phyloP scores from a whole-genome alignment of 2,113 vertebrate genomes.

The Aptenodytes forsteri region DNA sequence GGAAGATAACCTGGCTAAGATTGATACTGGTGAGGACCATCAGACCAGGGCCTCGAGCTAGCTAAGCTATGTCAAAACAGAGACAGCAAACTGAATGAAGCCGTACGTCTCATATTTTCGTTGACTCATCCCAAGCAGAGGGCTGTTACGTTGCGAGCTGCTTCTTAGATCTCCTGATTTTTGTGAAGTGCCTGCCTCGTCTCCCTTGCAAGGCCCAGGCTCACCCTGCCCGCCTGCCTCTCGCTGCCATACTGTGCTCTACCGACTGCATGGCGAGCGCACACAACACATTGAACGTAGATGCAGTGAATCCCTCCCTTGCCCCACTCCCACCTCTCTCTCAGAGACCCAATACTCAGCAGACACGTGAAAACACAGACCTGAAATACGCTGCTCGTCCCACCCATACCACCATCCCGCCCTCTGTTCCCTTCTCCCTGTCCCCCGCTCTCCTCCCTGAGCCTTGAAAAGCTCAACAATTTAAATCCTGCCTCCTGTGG shows the following conservation, averaged over 20 bases:
- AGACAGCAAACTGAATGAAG: not conserved
- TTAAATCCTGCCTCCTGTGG: not conserved
- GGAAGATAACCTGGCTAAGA: not conserved
- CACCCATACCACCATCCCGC: not conserved
- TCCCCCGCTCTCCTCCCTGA: not conserved
- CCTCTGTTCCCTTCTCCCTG: not conserved
- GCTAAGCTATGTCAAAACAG: not conserved
- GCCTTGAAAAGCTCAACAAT: not conserved
- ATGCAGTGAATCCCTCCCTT: too few species aligned
- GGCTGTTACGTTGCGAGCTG: not conserved
- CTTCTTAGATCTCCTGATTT: not conserved
- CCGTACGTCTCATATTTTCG: rapidly evolving
- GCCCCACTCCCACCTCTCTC: not conserved
- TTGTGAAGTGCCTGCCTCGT: too few species aligned
- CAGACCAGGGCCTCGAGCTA: not conserved
- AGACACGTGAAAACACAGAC: not conserved
- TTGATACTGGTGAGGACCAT: not conserved
- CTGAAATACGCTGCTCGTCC: not conserved
- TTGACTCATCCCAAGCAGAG: not conserved
- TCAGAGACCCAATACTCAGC: not conserved
- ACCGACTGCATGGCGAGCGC: rapidly evolving
- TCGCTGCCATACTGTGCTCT: not conserved
- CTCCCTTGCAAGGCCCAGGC: too few species aligned
- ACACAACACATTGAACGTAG: rapidly evolving
- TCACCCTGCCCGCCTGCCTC: not conserved